Evolutionary conservation across 2,888 invertebrate species (phyloP).

Genomic region (Podotricha telesiphe): DNA sequence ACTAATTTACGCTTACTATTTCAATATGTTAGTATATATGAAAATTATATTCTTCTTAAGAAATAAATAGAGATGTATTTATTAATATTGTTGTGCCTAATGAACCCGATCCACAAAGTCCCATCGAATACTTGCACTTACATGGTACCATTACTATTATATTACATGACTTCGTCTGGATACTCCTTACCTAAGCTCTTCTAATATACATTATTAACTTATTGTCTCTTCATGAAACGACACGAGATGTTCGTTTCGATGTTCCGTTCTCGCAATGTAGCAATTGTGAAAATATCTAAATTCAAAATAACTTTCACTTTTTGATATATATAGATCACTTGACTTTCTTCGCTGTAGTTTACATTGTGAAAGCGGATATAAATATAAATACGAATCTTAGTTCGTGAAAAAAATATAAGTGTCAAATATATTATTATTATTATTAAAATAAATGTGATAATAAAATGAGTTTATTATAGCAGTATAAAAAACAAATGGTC

Average conservation of each 20-base stretch:
- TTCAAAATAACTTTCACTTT: neutral
- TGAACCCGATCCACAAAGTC: slow-evolving; percentile 56
- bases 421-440: slow-evolving; percentile 83
- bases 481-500: slow-evolving; percentile 61
- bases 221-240: slow-evolving; percentile 70
- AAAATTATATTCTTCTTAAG: slow-evolving; percentile 71
- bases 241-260: slow-evolving; percentile 53
- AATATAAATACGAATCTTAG: slow-evolving; percentile 74
- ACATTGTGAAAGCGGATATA: slow-evolving; percentile 62
- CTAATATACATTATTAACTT: slow-evolving; percentile 58
- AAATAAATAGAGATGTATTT: slow-evolving; percentile 65
- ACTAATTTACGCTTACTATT: slow-evolving; percentile 81
- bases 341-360: slow-evolving; percentile 42
- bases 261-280: slow-evolving; percentile 57
- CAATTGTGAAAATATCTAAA: neutral
- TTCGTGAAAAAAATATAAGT: slow-evolving; percentile 77
- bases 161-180: slow-evolving; percentile 64
- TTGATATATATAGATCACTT: slow-evolving; percentile 46
- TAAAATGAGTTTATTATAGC: slow-evolving; percentile 82
- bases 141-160: slow-evolving; percentile 37
- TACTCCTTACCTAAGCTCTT: slow-evolving; percentile 52
- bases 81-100: slow-evolving; percentile 73
- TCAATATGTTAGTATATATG: slow-evolving; percentile 70
- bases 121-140: slow-evolving; percentile 23
- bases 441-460: slow-evolving; percentile 81